A percentile compares a stretch with the other conserved stretches of the same genome.
These are phyloP conservation scores for Brachyptera risi DNA, from an alignment of 2,888 invertebrate species.

Conservation along the genomic window DNA sequence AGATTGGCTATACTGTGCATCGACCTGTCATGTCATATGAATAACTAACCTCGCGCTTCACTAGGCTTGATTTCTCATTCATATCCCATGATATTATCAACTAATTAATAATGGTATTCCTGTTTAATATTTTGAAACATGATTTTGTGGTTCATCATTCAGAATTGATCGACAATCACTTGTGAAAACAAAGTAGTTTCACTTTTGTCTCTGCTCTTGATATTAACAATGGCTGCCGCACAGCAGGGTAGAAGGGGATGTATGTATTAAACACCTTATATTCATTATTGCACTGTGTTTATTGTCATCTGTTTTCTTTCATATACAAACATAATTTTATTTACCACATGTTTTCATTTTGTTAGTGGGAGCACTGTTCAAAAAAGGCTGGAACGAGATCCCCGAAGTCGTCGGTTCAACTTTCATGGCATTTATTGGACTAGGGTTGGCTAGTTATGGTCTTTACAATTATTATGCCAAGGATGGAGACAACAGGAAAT, in stretches of 20 bases:
- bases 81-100: too few species aligned
- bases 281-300: conserved; percentile 6
- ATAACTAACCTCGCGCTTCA: too few species aligned
- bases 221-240: conserved; percentile 16
- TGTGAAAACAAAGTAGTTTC: too few species aligned
- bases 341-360: background rate
- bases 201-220: too few species aligned
- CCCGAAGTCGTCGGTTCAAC: conserved; percentile 64
- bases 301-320: background rate
- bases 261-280: conserved; percentile 9
- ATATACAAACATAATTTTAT: background rate
- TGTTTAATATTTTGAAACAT: too few species aligned
- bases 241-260: conserved; percentile 20
- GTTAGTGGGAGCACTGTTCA: conserved; percentile 42
- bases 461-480: conserved; percentile 50
- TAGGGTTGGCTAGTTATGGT: conserved; percentile 50
- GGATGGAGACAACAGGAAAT: conserved; percentile 63
- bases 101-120: too few species aligned
- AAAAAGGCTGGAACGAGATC: conserved; percentile 60
- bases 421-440: conserved; percentile 55
- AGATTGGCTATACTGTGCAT: too few species aligned
- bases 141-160: too few species aligned
- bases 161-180: too few species aligned
- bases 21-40: too few species aligned
- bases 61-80: too few species aligned